Percentiles rank a stretch among this genome's conserved stretches.
phyloP scores from a whole-genome alignment of 1,140 invertebrate species.

The Berghia stephanieae region DNA sequence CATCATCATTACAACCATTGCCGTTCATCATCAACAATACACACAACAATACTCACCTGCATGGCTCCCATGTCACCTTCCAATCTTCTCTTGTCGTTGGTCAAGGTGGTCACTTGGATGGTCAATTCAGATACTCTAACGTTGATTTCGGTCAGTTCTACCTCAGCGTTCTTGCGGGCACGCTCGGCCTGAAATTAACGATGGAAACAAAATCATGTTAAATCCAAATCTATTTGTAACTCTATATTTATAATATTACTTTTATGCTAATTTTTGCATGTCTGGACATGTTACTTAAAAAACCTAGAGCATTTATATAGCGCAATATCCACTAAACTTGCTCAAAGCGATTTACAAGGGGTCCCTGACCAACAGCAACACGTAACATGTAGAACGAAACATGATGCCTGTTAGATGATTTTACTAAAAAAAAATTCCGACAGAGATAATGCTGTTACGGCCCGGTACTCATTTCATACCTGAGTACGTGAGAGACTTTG shows the following conservation, averaged over 20 bases:
- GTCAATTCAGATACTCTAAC: slow-evolving; percentile 60
- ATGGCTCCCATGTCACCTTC: slow-evolving; percentile 63
- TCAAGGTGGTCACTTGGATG: slow-evolving; percentile 58
- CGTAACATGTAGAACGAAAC: too few relatives aligned
- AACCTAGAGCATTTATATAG: too few relatives aligned
- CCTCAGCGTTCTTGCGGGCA: slow-evolving; percentile 65
- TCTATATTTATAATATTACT: background rate
- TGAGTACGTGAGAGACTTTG: too few relatives aligned
- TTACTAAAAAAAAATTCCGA: too few relatives aligned
- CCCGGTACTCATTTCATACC: too few relatives aligned
- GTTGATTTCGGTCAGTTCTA: slow-evolving; percentile 57
- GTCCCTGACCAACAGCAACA: too few relatives aligned
- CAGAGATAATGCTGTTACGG: too few relatives aligned
- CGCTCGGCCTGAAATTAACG: slow-evolving; percentile 58
- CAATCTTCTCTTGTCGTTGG: slow-evolving; percentile 66
- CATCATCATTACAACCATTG: too few relatives aligned
- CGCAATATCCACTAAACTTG: too few relatives aligned
- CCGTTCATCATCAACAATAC: slow-evolving; percentile 5
- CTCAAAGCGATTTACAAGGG: too few relatives aligned
- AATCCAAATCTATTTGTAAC: background rate
- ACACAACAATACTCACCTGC: slow-evolving; percentile 51
- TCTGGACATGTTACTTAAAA: background rate
- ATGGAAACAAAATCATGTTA: too few relatives aligned
- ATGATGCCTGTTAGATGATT: too few relatives aligned
- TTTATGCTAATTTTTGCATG: background rate